A percentile compares a stretch with the other conserved stretches of the same genome.
Evolutionary conservation across 2,797 vertebrate genomes (phyloP).

Genomic region (Zenarchopterus dispar): DNA sequence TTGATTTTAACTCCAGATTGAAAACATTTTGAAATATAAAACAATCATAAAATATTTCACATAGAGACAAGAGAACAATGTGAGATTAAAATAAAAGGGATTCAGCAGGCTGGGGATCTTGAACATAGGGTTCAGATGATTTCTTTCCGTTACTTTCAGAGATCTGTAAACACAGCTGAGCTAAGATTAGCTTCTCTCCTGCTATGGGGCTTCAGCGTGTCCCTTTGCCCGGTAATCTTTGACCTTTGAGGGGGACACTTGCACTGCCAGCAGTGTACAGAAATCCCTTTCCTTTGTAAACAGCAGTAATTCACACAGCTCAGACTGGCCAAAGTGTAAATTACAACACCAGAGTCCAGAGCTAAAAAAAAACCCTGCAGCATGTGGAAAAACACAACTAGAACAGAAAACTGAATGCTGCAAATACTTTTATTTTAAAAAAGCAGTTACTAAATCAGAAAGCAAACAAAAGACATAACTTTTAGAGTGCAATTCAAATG

Average conservation of each 20-base stretch:
- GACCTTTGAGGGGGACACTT: slow-evolving; percentile 57
- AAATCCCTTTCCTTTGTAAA: slow-evolving; percentile 33
- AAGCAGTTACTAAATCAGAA: slow-evolving; percentile 3
- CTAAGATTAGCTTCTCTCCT: slow-evolving; percentile 56
- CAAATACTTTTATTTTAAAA: slow-evolving; percentile 13
- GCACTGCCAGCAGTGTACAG: slow-evolving; percentile 51
- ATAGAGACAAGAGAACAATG: neutral
- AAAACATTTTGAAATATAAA: slow-evolving; percentile 1
- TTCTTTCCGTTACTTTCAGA: slow-evolving; percentile 9
- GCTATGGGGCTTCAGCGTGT: slow-evolving; percentile 34
- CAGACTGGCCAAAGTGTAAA: slow-evolving; percentile 15
- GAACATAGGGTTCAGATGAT: slow-evolving; percentile 20
- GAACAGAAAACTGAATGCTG: slow-evolving; percentile 7
- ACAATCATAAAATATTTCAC: neutral
- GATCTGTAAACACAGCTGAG: slow-evolving; percentile 37
- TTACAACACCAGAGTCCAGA: neutral
- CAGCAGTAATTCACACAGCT: slow-evolving; percentile 14
- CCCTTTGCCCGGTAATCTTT: slow-evolving; percentile 35
- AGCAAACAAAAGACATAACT: neutral
- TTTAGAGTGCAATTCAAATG: slow-evolving; percentile 5
- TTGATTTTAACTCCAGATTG: neutral
- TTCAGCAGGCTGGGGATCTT: neutral
- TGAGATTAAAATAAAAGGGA: slow-evolving; percentile 10
- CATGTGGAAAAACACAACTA: slow-evolving; percentile 2
- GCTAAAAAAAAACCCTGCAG: neutral